phyloP scores from a whole-genome alignment of 2,797 vertebrate species.

The Pelochelys cantorii region DNA sequence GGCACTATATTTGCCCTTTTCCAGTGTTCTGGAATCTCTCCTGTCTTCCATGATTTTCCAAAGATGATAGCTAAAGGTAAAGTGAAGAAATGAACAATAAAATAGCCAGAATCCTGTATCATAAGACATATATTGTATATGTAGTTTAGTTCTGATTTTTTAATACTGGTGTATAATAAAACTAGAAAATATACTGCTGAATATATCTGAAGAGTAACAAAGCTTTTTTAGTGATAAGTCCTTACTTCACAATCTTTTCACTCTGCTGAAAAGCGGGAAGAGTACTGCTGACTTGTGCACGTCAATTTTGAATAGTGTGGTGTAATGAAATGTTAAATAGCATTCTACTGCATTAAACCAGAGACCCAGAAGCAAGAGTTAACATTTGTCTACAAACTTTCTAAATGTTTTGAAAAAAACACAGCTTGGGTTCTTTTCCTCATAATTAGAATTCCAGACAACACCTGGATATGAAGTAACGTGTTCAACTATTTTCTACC shows the following conservation, averaged over 20 bases:
- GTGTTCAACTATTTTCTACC: background rate
- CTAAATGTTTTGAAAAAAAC: background rate
- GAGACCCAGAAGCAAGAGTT: background rate
- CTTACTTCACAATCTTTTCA: background rate
- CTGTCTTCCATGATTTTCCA: too few relatives aligned
- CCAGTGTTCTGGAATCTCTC: too few relatives aligned
- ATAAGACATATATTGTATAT: background rate
- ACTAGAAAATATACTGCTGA: background rate
- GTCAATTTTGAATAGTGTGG: background rate
- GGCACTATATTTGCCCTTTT: too few relatives aligned
- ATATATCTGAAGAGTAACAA: background rate
- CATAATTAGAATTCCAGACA: background rate
- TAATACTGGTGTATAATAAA: background rate
- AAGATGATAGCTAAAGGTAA: too few relatives aligned
- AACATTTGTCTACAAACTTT: background rate
- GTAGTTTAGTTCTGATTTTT: background rate
- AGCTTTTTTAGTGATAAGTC: background rate
- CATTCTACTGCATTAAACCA: background rate
- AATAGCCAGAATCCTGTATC: background rate
- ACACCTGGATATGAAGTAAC: background rate
- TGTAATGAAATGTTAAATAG: background rate
- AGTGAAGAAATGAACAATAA: background rate
- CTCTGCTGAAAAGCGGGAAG: background rate
- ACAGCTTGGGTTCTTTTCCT: background rate
- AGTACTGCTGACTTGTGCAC: rapidly evolving